These are phyloP conservation scores for Ericerus pela DNA, from an alignment of 1,140 invertebrate species.

Conservation along the genomic window DNA sequence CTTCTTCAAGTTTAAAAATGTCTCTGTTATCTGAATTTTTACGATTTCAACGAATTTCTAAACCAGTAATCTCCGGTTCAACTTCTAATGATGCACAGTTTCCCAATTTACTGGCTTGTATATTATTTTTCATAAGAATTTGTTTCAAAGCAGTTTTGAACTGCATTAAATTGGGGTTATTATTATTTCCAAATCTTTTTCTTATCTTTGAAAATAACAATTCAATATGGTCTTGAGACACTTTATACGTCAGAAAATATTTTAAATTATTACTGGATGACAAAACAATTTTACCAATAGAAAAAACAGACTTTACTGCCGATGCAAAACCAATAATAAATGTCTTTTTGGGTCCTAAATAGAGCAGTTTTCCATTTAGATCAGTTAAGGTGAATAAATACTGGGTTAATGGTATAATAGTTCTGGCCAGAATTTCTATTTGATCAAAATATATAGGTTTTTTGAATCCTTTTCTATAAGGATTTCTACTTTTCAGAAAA, in stretches of 20 bases:
- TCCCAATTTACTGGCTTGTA: background rate
- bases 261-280: background rate
- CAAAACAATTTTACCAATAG: background rate
- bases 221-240: conserved; percentile 4
- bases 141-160: no score
- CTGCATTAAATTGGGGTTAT: conserved; percentile 1
- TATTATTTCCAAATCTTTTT: conserved; percentile 1
- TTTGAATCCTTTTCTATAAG: background rate
- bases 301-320: background rate
- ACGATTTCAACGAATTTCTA: background rate
- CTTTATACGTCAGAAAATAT: background rate
- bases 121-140: conserved; percentile 2
- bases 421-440: background rate
- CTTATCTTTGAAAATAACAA: conserved; percentile 7
- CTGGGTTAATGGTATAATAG: background rate
- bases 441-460: background rate
- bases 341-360: background rate
- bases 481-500: conserved; percentile 6
- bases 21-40: background rate
- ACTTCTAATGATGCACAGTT: background rate
- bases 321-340: background rate
- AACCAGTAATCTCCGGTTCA: background rate
- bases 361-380: conserved; percentile 2
- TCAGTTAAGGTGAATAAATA: conserved; percentile 8
- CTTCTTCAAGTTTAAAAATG: background rate